Percentiles rank a stretch among this genome's conserved stretches.
Conservation (phyloP, 2,888 invertebrate genomes). For the Caenorhabditis sp. region DNA sequence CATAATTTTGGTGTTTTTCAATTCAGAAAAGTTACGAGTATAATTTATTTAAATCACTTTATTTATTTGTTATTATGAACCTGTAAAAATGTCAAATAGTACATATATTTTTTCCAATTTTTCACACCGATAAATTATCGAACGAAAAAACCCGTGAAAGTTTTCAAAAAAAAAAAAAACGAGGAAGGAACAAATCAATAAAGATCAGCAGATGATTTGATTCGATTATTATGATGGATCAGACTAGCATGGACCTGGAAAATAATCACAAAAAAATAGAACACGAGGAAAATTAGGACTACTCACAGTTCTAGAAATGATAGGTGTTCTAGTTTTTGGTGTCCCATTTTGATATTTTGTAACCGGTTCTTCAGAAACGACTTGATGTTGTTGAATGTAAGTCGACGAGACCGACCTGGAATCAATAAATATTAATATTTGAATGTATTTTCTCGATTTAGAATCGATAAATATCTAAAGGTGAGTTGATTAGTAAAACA, state of each 20-base stretch:
- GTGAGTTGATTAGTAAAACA: not conserved
- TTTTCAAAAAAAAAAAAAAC: not conserved
- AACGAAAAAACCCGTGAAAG: not conserved
- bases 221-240: not conserved
- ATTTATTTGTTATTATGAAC: not conserved
- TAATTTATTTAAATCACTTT: slow-evolving; percentile 1
- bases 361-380: slow-evolving; percentile 33
- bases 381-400: slow-evolving; percentile 54
- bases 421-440: too few relatives aligned
- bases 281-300: not conserved
- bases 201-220: not conserved
- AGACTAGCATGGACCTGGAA: not conserved
- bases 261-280: not conserved
- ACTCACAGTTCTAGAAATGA: slow-evolving; percentile 35
- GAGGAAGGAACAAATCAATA: not conserved
- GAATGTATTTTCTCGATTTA: too few relatives aligned
- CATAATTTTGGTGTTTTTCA: too few relatives aligned
- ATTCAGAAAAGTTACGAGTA: not conserved
- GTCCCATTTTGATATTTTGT: slow-evolving; percentile 1
- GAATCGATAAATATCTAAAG: not conserved
- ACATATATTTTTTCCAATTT: not conserved
- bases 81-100: not conserved
- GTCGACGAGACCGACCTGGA: slow-evolving; percentile 57
- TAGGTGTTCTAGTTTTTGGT: slow-evolving; percentile 7
- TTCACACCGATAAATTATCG: not conserved